These are phyloP conservation scores for Syngnathus rostellatus DNA, from an alignment of 2,797 vertebrate genomes.

Conservation along the genomic window DNA sequence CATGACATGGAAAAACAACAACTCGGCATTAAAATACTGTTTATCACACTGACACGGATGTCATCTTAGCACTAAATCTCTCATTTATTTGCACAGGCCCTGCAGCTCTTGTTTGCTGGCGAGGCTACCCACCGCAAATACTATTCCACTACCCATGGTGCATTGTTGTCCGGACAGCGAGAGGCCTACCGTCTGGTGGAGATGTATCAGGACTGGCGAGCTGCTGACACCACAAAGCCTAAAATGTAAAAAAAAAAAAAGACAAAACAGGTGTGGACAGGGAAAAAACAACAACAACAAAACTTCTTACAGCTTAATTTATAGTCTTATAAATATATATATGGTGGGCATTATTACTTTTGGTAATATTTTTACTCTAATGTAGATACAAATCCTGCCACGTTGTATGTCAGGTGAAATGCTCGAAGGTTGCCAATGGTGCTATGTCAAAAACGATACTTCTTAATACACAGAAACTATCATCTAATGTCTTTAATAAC, in stretches of 20 bases:
- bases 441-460: constrained; percentile 46
- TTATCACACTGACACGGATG: neutral
- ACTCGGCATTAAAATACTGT: too few species aligned
- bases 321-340: constrained; percentile 19
- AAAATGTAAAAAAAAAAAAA: constrained; percentile 41
- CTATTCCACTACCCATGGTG: constrained; percentile 99
- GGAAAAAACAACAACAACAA: constrained; percentile 54
- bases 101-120: constrained; percentile 97
- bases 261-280: constrained; percentile 66
- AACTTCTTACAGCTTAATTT: constrained; percentile 53
- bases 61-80: neutral
- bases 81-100: constrained; percentile 65
- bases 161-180: constrained; percentile 96
- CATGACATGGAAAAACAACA: neutral
- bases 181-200: constrained; percentile 88
- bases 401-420: constrained; percentile 73
- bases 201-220: constrained; percentile 91
- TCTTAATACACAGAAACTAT: constrained; percentile 35
- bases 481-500: constrained; percentile 68
- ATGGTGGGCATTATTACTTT: constrained; percentile 65
- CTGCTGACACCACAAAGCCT: constrained; percentile 75
- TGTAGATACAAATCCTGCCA: constrained; percentile 68
- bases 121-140: constrained; percentile 98
- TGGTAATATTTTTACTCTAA: constrained; percentile 65
- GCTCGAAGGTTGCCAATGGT: constrained; percentile 69